Conservation (phyloP, 2,797 vertebrate species). For the Xerus rutilus region DNA sequence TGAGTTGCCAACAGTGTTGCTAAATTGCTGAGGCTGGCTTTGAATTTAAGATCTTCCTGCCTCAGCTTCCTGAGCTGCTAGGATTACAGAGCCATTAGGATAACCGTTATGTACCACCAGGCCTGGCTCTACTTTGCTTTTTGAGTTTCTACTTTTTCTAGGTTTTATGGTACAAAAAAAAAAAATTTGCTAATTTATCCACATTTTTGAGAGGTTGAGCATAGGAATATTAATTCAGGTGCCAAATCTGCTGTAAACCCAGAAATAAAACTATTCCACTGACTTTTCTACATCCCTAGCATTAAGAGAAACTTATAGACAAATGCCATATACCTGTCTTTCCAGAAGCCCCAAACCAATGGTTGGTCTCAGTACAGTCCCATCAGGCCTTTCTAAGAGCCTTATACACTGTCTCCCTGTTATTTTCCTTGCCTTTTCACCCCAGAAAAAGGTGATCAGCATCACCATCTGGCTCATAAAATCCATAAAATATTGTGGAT, state of each 20-base stretch:
- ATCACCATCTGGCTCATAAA: background rate
- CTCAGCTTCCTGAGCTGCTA: too few species aligned
- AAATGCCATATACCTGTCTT: background rate
- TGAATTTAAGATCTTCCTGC: too few species aligned
- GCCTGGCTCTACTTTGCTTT: background rate
- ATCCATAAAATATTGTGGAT: background rate
- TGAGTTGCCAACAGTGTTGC: too few species aligned
- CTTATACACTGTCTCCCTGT: background rate
- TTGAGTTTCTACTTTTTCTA: background rate
- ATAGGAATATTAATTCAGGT: background rate
- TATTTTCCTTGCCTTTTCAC: background rate
- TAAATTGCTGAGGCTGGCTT: too few species aligned
- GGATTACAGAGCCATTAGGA: too few species aligned
- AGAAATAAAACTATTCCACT: background rate
- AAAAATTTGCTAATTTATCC: background rate
- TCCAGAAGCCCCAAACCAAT: background rate
- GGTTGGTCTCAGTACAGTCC: background rate
- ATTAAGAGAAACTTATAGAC: background rate
- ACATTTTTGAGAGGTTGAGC: background rate
- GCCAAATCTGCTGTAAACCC: background rate
- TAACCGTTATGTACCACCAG: too few species aligned
- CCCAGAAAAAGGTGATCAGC: background rate
- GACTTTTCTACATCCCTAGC: background rate
- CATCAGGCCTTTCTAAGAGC: background rate
- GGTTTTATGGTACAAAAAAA: background rate